phyloP scores from a whole-genome alignment of 2,888 invertebrate species.

The Baronia brevicornis region DNA sequence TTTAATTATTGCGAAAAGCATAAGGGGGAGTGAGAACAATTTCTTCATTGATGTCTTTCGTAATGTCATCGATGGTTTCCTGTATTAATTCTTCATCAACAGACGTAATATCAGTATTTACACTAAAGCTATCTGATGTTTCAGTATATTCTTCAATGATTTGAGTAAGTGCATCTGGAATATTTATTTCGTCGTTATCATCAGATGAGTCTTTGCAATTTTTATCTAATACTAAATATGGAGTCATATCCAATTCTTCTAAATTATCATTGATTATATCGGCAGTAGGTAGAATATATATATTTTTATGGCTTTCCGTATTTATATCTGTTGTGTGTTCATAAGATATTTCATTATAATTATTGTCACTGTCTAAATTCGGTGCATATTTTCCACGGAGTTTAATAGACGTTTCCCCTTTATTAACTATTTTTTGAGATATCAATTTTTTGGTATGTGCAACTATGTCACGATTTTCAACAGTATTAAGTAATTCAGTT shows the following conservation, averaged over 20 bases:
- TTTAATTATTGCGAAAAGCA: conserved; percentile 44
- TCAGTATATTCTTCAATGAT: conserved; percentile 41
- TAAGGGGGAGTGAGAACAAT: conserved; percentile 50
- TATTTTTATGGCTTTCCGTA: too few species aligned
- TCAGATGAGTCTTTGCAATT: too few species aligned
- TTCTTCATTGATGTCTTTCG: conserved; percentile 35
- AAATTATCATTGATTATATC: conserved; percentile 1
- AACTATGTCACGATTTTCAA: conserved; percentile 1
- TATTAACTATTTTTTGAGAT: conserved; percentile 1
- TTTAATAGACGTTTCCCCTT: neutral
- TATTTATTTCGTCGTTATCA: conserved; percentile 28
- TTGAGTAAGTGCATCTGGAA: conserved; percentile 56
- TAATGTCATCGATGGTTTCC: conserved; percentile 52
- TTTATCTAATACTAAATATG: neutral
- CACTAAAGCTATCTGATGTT: conserved; percentile 21
- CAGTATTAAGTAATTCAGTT: conserved; percentile 12
- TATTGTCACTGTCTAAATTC: conserved; percentile 6
- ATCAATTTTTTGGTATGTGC: neutral
- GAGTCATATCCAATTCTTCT: neutral
- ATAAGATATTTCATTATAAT: conserved; percentile 24
- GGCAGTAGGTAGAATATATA: too few species aligned
- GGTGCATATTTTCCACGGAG: conserved; percentile 1
- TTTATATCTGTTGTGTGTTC: conserved; percentile 30
- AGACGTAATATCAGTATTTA: conserved; percentile 28
- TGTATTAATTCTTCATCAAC: conserved; percentile 42